Evolutionary conservation across 2,797 vertebrate species (phyloP).

Genomic region (Anabacerthia variegaticeps): DNA sequence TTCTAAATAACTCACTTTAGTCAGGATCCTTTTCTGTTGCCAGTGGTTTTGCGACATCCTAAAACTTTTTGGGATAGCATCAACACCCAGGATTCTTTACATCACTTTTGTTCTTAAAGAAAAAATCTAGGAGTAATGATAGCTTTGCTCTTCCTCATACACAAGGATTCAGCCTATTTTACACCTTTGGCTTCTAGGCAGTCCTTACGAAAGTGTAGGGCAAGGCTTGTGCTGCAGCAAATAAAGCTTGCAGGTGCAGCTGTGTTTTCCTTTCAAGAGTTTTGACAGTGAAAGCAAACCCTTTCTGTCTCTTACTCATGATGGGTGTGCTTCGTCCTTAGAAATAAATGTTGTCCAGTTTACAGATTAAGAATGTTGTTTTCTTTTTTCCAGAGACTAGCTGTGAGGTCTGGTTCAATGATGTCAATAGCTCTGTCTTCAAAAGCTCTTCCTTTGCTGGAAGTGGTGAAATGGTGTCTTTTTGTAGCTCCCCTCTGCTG

Average conservation of each 20-base stretch:
- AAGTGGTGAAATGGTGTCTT: background rate
- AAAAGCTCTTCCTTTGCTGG: background rate
- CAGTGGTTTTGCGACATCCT: too few species aligned
- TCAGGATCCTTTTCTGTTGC: background rate
- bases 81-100: background rate
- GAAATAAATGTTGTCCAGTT: slow-evolving; percentile 52
- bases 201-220: background rate
- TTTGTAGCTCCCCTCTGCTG: background rate
- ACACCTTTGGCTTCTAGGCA: background rate
- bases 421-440: background rate
- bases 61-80: background rate
- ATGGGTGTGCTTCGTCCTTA: slow-evolving; percentile 36
- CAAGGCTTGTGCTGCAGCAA: background rate
- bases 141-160: background rate
- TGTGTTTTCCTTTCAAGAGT: slow-evolving; percentile 41
- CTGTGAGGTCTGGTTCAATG: slow-evolving; percentile 24
- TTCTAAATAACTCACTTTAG: background rate
- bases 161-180: background rate
- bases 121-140: background rate
- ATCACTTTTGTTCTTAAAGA: background rate
- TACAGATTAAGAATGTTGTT: slow-evolving; percentile 21
- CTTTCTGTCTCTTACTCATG: slow-evolving; percentile 10
- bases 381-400: background rate
- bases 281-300: background rate
- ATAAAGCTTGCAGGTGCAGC: slow-evolving; percentile 42